Percentiles rank a stretch among this genome's conserved stretches.
phyloP scores from a whole-genome alignment of 2,113 vertebrate species.

The Oreotragus oreotragus region DNA sequence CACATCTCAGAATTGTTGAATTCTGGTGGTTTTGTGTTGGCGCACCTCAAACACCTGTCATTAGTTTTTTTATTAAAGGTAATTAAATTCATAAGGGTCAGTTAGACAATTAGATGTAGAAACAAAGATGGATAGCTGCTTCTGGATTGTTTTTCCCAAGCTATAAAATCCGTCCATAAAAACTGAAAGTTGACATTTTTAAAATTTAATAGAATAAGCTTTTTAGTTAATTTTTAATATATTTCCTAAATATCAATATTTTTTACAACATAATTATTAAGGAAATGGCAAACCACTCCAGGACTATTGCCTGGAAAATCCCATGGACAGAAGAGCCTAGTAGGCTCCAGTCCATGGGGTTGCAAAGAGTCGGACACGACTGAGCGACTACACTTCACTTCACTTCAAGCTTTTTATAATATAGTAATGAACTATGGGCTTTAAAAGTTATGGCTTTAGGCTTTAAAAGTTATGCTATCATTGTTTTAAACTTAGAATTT shows the following conservation, averaged over 20 bases:
- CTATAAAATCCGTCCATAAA: neutral
- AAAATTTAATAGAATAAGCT: neutral
- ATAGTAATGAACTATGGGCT: neutral
- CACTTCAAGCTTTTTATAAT: neutral
- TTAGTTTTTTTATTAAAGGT: neutral
- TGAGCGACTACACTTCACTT: no score
- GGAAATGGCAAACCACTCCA: no score
- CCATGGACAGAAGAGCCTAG: no score
- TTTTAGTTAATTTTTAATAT: neutral
- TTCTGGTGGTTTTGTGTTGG: neutral
- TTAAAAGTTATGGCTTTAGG: neutral
- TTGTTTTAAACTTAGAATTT: neutral
- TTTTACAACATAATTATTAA: conserved; percentile 1
- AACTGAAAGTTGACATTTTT: neutral
- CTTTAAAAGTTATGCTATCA: neutral
- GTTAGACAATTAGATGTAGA: neutral
- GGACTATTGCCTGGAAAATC: no score
- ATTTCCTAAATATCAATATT: neutral
- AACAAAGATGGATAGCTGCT: neutral
- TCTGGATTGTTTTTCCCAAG: neutral
- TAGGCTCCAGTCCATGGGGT: no score
- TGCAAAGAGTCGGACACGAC: no score
- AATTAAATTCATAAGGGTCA: neutral
- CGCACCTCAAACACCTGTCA: neutral
- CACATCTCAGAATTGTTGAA: neutral